These are phyloP conservation scores for Aleiodes testaceus DNA, from an alignment of 2,888 invertebrate species.

Conservation along the genomic window DNA sequence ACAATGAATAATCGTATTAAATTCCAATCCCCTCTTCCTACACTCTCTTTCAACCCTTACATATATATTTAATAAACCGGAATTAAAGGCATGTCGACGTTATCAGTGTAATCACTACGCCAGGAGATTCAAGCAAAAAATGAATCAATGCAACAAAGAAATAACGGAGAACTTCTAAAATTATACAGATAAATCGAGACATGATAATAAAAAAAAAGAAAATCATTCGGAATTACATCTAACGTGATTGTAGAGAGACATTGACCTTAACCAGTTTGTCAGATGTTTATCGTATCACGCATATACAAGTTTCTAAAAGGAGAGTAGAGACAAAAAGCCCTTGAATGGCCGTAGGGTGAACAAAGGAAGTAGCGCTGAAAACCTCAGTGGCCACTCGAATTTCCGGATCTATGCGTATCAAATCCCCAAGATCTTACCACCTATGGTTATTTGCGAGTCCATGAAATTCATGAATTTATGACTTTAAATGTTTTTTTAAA, in stretches of 20 bases:
- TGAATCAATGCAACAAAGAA: background rate
- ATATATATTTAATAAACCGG: constrained; percentile 30
- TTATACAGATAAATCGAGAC: background rate
- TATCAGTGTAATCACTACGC: constrained; percentile 18
- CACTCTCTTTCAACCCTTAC: background rate
- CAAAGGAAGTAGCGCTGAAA: constrained; percentile 39
- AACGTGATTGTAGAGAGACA: constrained; percentile 30
- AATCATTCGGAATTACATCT: constrained; percentile 6
- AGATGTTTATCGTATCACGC: constrained; percentile 43
- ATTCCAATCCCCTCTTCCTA: constrained; percentile 4
- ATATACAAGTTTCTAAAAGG: constrained; percentile 28
- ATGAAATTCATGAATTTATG: background rate
- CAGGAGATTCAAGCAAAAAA: background rate
- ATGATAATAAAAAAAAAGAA: background rate
- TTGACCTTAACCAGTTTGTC: constrained; percentile 41
- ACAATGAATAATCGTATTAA: constrained; percentile 43
- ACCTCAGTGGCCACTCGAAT: constrained; percentile 39
- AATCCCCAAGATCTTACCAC: constrained; percentile 15
- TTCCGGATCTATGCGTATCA: constrained; percentile 36
- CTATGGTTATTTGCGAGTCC: background rate
- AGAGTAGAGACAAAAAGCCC: constrained; percentile 15
- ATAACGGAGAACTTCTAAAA: background rate
- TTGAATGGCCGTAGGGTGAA: constrained; percentile 24
- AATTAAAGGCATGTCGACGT: constrained; percentile 13
- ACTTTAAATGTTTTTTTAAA: background rate